phyloP scores from a whole-genome alignment of 1,140 invertebrate species.

The Drosophila parvula region DNA sequence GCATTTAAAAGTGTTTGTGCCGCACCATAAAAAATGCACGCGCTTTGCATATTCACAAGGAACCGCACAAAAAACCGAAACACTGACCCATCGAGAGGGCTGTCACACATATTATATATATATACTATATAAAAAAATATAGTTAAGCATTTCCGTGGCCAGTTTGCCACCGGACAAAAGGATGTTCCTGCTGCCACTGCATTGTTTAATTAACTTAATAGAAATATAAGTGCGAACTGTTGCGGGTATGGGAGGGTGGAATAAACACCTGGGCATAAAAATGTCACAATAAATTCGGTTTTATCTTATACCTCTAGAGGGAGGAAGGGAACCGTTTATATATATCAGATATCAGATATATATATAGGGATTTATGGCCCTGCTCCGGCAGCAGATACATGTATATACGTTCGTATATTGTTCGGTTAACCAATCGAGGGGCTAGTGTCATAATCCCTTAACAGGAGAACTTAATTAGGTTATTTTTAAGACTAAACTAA shows the following conservation, averaged over 20 bases:
- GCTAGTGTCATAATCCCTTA: background rate
- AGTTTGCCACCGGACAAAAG: slow-evolving; percentile 49
- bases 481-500: no score
- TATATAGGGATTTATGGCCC: slow-evolving; percentile 23
- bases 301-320: slow-evolving; percentile 38
- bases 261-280: slow-evolving; percentile 57
- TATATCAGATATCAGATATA: slow-evolving; percentile 6
- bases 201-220: slow-evolving; percentile 82
- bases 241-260: background rate
- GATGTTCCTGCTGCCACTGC: slow-evolving; percentile 32
- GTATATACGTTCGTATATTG: background rate
- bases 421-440: background rate
- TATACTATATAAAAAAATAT: background rate
- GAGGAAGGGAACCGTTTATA: background rate
- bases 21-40: slow-evolving; percentile 50
- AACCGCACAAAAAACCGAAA: slow-evolving; percentile 43
- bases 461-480: background rate
- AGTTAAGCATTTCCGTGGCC: slow-evolving; percentile 17
- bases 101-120: slow-evolving; percentile 7
- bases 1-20: slow-evolving; percentile 50
- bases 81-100: slow-evolving; percentile 31
- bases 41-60: slow-evolving; percentile 33
- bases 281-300: slow-evolving; percentile 68
- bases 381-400: background rate
- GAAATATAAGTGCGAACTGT: slow-evolving; percentile 69